Evolutionary conservation across 1,140 invertebrate genomes (phyloP).

Genomic region (Goniozus legneri): DNA sequence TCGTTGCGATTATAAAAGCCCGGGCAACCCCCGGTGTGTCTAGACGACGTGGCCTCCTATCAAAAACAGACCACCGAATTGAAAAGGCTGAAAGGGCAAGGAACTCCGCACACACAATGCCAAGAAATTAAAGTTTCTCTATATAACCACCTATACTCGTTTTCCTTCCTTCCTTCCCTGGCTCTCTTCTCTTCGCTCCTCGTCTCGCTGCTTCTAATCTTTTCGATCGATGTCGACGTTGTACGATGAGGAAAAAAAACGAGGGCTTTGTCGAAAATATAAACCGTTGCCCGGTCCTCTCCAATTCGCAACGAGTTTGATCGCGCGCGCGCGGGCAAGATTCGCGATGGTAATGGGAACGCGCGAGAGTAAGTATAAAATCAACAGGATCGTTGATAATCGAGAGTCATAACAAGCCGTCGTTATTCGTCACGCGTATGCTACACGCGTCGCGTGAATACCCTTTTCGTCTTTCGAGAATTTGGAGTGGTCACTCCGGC

Average conservation of each 20-base stretch:
- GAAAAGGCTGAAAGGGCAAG: conserved; percentile 49
- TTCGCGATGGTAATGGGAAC: conserved; percentile 3
- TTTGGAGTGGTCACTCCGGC: conserved; percentile 22
- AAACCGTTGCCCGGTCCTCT: not conserved
- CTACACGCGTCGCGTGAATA: no score
- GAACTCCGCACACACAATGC: conserved; percentile 50
- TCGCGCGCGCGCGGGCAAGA: not conserved
- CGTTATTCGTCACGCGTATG: conserved; percentile 7
- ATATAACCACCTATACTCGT: conserved; percentile 40
- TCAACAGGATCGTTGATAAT: conserved; percentile 9
- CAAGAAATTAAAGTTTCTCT: conserved; percentile 51
- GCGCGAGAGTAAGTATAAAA: no score
- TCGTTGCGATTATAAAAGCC: conserved; percentile 45
- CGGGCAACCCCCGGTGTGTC: conserved; percentile 35
- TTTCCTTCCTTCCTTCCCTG: conserved; percentile 19
- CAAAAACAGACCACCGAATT: conserved; percentile 43
- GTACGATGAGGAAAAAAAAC: conserved; percentile 14
- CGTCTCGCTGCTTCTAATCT: conserved; percentile 8
- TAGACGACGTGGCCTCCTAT: conserved; percentile 44
- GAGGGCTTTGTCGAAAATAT: not conserved
- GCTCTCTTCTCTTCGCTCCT: conserved; percentile 4
- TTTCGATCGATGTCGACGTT: conserved; percentile 30
- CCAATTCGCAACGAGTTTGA: not conserved
- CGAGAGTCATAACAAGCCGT: conserved; percentile 9
- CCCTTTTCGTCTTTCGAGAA: conserved; percentile 10